Evolutionary conservation across 2,113 vertebrate genomes (phyloP), one percentile per base, ranked within the genome.

Genomic region (Carassius gibelio): DNA sequence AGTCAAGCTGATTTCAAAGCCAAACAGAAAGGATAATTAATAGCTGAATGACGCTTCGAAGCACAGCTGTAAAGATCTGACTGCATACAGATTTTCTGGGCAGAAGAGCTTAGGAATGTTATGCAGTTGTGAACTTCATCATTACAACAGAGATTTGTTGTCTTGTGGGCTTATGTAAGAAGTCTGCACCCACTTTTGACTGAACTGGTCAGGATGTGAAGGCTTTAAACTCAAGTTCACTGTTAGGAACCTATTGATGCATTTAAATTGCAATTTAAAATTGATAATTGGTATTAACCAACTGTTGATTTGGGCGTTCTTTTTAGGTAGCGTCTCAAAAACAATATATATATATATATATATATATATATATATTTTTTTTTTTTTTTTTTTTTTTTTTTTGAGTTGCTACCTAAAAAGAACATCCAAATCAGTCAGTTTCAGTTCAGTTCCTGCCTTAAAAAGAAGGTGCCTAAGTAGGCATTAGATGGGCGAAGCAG

Each of bases 21-120:
- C 64, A 71, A 82, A 57, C 4, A 15, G 23, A 69, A 45, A 42
- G n/a, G 59, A 48, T 68, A 69, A 69, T 52, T 68, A 69, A 52
- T n/a, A 69, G 45, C 61, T 30, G 21, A 26, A 38, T 19, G 21
- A 64, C 42, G 8, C 62, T 68, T 66, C 15, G 5, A 42, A 48
- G 61, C 61, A 79, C 75, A 76, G 48, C 15, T 11, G 50, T 76
- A 26, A 26, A 34, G 52, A 30, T 57, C 26, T 9, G 72, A 48
- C 21, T n/a, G 72, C 5, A 13, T 23, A 7, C 36, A 17, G 52
- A 36, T 42, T 4, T 11, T 13, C 2, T 78, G 30, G 74, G 26
- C 74, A 52, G 71, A 74, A 74, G 38, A 69, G 34, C 30, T 0
- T 15, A 21, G 66, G 8, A 21, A 10, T 9, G 34, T 21, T 69